Evolutionary conservation across 2,797 vertebrate genomes (phyloP).

Genomic region (Neoniphon sammara): DNA sequence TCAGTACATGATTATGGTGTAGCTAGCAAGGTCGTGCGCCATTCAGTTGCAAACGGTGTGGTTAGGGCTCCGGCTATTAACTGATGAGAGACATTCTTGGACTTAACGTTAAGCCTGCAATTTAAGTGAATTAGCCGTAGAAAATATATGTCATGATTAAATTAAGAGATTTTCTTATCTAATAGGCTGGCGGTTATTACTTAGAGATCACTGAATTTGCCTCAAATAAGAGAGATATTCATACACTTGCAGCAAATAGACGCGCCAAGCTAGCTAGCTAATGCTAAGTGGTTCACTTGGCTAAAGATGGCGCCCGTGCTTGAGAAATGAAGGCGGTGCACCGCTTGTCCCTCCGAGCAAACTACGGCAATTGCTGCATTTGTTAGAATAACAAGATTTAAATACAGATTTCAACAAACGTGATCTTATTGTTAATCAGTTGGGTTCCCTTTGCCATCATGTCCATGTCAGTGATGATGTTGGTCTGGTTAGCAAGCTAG

Average conservation of each 20-base stretch:
- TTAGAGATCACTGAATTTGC: fast-evolving
- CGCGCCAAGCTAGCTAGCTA: conserved; percentile 34
- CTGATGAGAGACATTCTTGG: conserved; percentile 32
- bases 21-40: conserved; percentile 37
- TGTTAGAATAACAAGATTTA: fast-evolving
- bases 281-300: conserved; percentile 33
- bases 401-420: not conserved
- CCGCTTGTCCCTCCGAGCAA: conserved; percentile 10
- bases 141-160: not conserved
- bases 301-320: conserved; percentile 80
- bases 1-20: not conserved
- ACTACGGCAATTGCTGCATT: conserved; percentile 45
- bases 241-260: conserved; percentile 51
- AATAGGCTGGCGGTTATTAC: not conserved
- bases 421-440: not conserved
- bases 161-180: fast-evolving
- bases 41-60: conserved; percentile 30
- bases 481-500: fast-evolving
- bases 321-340: conserved; percentile 21
- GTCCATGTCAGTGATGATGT: not conserved
- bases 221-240: not conserved
- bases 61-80: conserved; percentile 71
- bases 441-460: not conserved
- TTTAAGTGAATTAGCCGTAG: not conserved
- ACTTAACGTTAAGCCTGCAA: not conserved